Base-by-base conservation (phyloP, 1,140 invertebrate species). In the Drosophila erecta region DNA sequence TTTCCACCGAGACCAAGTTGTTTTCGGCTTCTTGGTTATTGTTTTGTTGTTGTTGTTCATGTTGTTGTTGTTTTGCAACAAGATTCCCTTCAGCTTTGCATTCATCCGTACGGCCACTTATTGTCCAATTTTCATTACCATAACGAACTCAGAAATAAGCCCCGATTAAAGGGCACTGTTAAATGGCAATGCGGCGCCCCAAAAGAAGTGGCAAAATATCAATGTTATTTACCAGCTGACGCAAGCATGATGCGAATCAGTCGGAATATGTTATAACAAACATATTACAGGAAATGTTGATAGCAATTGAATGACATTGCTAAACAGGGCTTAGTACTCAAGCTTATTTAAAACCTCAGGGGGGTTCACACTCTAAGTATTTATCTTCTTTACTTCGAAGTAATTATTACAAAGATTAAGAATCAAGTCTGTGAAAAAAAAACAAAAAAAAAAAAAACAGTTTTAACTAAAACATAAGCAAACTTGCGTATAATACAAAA, bases 101-200 rank as follows among this genome's bases (percentile, higher is more conserved):
- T 50, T 66, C 44, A 35, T 41, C 54, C 43, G 44, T 47, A 33
- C 61, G 59, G 44, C 69, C 67, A 71, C 66, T 72, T 71, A 72
- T 72, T 72, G 69, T 72, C 69, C 69, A 72, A 72, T 69, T 72
- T 56, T 40, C 40, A 70, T 70, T 70, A 71, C 65, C 67, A 71
- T 71, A 57, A 57, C 65, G 51, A 70, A 71, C 69, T 66, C 51
- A 17, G 51, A 47, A 72, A 69, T 67, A 67, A 64, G 62, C 37
- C 62, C 22, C 30, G 67, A 14, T 67, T 43, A 69, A 49, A 54
- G 46, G 38, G 38, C 46, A 67, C 37, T 40, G 61, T 40, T 53
- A 33, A 30, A 33, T 67, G 53, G 40, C 62, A 27, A 10, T 8
- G 38, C 15, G 65, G 65, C 44, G 64, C 61, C 47, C 30, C 22